A percentile compares a stretch with the other conserved stretches of the same genome.
phyloP scores from a whole-genome alignment of 1,140 invertebrate species.

The Heliothis subflexa region DNA sequence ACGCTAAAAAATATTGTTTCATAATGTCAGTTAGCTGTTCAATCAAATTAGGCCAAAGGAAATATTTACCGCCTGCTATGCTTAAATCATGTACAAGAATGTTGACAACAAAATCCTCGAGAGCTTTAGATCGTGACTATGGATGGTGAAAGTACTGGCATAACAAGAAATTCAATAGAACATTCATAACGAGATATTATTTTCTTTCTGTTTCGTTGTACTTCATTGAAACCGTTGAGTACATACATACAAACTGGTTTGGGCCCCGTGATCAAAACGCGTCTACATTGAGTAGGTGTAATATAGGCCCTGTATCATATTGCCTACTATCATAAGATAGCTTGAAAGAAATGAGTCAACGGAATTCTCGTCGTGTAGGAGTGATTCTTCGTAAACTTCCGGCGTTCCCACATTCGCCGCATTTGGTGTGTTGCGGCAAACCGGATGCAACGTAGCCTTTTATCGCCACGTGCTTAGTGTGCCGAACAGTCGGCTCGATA shows the following conservation, averaged over 20 bases:
- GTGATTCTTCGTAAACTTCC: slow-evolving; percentile 71
- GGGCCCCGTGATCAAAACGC: slow-evolving; percentile 8
- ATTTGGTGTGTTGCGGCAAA: slow-evolving; percentile 56
- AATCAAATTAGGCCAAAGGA: slow-evolving; percentile 17
- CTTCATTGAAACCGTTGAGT: slow-evolving; percentile 38
- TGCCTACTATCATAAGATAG: slow-evolving; percentile 30
- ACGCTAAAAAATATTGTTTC: not conserved
- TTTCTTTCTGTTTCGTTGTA: slow-evolving; percentile 22
- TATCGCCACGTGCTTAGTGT: slow-evolving; percentile 65
- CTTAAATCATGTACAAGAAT: slow-evolving; percentile 61
- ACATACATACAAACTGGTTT: slow-evolving; percentile 39
- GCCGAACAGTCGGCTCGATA: slow-evolving; percentile 48
- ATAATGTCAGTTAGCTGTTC: not conserved
- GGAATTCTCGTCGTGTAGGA: slow-evolving; percentile 63
- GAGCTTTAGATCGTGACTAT: slow-evolving; percentile 65
- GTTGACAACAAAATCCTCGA: slow-evolving; percentile 47
- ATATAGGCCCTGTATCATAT: slow-evolving; percentile 21
- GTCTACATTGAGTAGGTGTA: slow-evolving; percentile 31
- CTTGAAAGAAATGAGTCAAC: slow-evolving; percentile 60
- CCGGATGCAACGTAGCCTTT: slow-evolving; percentile 64
- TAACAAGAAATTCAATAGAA: slow-evolving; percentile 53
- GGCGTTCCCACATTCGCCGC: slow-evolving; percentile 65
- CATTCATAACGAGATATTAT: slow-evolving; percentile 8
- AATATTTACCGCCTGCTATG: not conserved
- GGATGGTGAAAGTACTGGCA: slow-evolving; percentile 69